Evolutionary conservation across 2,113 vertebrate genomes (phyloP), one percentile per base, ranked within the genome.

Genomic region (Peromyscus leucopus): DNA sequence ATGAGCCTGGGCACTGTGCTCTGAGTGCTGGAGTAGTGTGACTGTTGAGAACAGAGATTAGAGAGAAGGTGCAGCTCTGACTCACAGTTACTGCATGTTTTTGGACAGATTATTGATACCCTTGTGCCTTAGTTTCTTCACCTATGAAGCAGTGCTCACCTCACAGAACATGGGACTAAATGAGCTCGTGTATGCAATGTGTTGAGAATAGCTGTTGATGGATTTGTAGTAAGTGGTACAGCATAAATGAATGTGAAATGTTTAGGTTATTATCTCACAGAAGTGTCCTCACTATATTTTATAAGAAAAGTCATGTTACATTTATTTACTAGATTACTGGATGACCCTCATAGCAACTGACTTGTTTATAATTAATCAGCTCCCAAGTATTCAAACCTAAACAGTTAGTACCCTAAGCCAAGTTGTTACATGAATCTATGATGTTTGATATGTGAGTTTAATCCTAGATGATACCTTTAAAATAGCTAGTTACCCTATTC

Each of bases 261-360:
- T 67, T 82, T 72, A 78, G 51, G 19, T 26, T n/a, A 46, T 61
- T 88, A 4, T 86, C 26, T 96, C 75, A 46, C 10, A 61, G 46
- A 82, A 61, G 51, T 51, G 51, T 51, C 13, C 71, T 83, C 24
- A 71, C 13, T 7, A 74, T 67, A 61, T 48, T 36, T 24, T 89
- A 6, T 42, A 82, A 78, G 82, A 17, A 89, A 85, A 4, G 1
- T 59, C 36, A 89, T 39, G 0, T 61, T 61, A 42, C 39, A 76
- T 91, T 85, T 96, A 89, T 71, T 72, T 78, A 59, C 51, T 65
- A 55, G 16, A 55, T 92, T 74, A 80, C 39, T 82, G 46, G 79
- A 26, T 82, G 61, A 91, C 21, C n/a, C 39, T 89, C 39, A 71
- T 48, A 84, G 33, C 88, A 22, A 65, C 87, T 67, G 82, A 69